Percentiles rank a stretch among this genome's conserved stretches.
Conservation (phyloP, 2,113 vertebrate species). For the Atlantisia rogersi region DNA sequence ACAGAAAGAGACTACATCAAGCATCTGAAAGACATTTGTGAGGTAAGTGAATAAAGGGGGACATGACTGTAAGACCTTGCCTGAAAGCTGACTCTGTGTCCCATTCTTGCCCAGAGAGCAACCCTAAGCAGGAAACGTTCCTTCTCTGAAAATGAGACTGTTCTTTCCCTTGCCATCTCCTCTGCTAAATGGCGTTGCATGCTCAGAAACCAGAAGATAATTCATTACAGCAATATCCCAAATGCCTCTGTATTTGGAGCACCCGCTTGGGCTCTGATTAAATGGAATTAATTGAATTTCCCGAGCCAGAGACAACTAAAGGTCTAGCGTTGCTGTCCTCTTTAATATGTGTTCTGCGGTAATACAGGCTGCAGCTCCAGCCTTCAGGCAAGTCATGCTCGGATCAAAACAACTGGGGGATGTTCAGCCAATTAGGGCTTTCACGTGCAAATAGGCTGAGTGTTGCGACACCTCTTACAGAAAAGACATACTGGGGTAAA, state of each 20-base stretch:
- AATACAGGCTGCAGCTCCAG: not conserved
- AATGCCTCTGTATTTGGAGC: not conserved
- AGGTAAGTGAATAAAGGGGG: conserved; percentile 74
- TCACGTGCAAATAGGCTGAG: not conserved
- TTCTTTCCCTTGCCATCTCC: not conserved
- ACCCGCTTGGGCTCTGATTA: not conserved
- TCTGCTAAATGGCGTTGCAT: not conserved
- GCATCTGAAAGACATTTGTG: conserved; percentile 96
- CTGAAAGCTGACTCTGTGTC: not conserved
- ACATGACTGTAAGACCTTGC: not conserved
- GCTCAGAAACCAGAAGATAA: not conserved
- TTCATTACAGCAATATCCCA: not conserved
- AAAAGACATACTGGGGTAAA: not conserved
- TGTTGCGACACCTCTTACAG: not conserved
- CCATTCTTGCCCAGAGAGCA: not conserved
- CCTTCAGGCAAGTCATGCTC: not conserved
- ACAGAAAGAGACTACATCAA: conserved; percentile 97
- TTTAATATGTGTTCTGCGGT: not conserved
- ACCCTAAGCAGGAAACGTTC: not conserved
- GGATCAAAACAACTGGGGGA: not conserved
- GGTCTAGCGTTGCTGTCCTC: conserved; percentile 12
- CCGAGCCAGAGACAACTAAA: conserved; percentile 5
- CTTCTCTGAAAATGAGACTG: not conserved
- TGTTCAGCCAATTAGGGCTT: not conserved
- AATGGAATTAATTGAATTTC: conserved; percentile 41